phyloP scores from a whole-genome alignment of 2,888 invertebrate genomes.

The Leptopilina myrica region DNA sequence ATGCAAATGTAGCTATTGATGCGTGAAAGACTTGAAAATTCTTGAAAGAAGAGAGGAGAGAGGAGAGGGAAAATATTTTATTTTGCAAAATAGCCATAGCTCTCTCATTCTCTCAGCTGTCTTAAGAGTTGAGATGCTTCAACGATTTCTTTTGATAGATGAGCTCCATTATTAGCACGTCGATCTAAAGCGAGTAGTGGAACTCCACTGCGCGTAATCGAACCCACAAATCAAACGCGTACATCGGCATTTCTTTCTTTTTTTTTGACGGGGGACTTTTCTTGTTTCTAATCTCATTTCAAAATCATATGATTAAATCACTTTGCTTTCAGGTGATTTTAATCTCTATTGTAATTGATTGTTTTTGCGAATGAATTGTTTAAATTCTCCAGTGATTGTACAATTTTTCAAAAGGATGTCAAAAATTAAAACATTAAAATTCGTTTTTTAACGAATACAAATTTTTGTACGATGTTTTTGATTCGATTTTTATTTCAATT shows the following conservation, averaged over 20 bases:
- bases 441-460: too few relatives aligned
- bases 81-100: slow-evolving; percentile 27
- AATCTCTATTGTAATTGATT: too few relatives aligned
- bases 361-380: too few relatives aligned
- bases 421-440: too few relatives aligned
- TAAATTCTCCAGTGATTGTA: too few relatives aligned
- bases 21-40: slow-evolving; percentile 27
- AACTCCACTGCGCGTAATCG: slow-evolving; percentile 4
- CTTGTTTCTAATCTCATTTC: slow-evolving; percentile 10
- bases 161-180: slow-evolving; percentile 27
- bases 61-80: slow-evolving; percentile 8
- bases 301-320: slow-evolving; percentile 30
- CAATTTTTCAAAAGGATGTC: too few relatives aligned
- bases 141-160: slow-evolving; percentile 37
- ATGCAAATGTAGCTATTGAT: slow-evolving; percentile 26
- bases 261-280: neutral
- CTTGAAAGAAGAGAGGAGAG: neutral
- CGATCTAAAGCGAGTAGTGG: slow-evolving; percentile 1
- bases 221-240: slow-evolving; percentile 26
- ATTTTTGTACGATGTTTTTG: too few relatives aligned
- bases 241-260: slow-evolving; percentile 14
- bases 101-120: slow-evolving; percentile 5
- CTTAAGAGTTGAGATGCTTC: slow-evolving; percentile 19
- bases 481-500: too few relatives aligned
- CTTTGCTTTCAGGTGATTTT: neutral